Base-by-base conservation (phyloP, 2,113 vertebrate species). In the Geothlypis trichas region DNA sequence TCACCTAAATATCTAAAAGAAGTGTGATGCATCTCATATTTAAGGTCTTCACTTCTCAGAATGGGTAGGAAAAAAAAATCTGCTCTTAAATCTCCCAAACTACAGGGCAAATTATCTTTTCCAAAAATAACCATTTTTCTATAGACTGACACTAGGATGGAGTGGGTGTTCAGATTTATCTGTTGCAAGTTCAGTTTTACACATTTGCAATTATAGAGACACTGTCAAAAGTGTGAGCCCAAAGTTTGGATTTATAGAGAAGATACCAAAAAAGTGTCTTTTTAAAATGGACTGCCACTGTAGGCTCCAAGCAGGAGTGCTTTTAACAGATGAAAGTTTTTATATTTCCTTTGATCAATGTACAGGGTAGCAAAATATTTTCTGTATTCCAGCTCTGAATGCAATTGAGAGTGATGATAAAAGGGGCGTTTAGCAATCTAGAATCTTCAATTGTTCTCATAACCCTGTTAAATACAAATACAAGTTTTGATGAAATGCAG, bases 151-250 rank as follows among this genome's bases (percentile, higher is more conserved):
- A 51, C 46, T 58, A 44, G 35, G 22, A 76, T 73, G 33, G 79
- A 93, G 87, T 88, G 77, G 83, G 73, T 66, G 62, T 84, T 95
- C 69, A 79, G 83, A 94, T 92, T 90, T 96, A 84, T 91, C 47
- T 71, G 22, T 76, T 88, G 65, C 35, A 67, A 92, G 57, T 97
- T 96, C 74, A 89, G 2, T 63, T 92, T 76, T 73, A 83, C 72
- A 79, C 66, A 83, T 77, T 49, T 71, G 44, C 80, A 95, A 92
- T 89, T 92, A 89, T 69, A 52, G 59, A 90, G 72, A 59, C 44
- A 65, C 52, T 84, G 85, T 84, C 82, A 84, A 86, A 89, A 84
- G 83, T 65, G 85, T 72, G 90, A 92, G 76, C 57, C 65, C 52
- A 89, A 92, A 73, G 51, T 52, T 28, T 93, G 69, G 47, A 92